Evolutionary conservation across 1,140 invertebrate species (phyloP).

Genomic region (Drosophila jambulina): DNA sequence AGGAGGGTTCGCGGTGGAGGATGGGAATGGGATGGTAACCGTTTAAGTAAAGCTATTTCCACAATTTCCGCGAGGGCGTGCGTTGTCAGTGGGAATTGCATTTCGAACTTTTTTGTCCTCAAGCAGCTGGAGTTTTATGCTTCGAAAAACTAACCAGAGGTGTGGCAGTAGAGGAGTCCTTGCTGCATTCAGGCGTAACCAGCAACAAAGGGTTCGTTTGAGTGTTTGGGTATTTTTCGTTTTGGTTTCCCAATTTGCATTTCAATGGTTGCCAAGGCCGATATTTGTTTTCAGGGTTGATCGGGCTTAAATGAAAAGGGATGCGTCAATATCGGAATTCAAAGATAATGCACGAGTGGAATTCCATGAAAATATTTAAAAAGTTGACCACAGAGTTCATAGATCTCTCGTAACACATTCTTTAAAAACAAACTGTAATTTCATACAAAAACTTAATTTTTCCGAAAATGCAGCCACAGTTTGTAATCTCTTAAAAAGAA

Average conservation of each 20-base stretch:
- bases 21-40: conserved; percentile 21
- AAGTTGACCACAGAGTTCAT: background rate
- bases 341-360: background rate
- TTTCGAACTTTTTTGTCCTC: conserved; percentile 23
- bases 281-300: conserved; percentile 48
- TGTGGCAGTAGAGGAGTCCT: conserved; percentile 12
- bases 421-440: background rate
- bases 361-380: background rate
- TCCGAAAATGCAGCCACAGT: background rate
- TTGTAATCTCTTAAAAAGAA: background rate
- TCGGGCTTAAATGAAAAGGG: background rate
- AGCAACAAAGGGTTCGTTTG: conserved; percentile 5
- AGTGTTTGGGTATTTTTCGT: conserved; percentile 54
- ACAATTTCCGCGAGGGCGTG: conserved; percentile 47
- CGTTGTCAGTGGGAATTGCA: conserved; percentile 49
- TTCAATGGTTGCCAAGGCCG: conserved; percentile 50
- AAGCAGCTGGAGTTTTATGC: conserved; percentile 5
- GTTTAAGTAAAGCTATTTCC: conserved; percentile 55
- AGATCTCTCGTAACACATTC: background rate
- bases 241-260: conserved; percentile 41
- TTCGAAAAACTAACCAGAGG: conserved; percentile 10
- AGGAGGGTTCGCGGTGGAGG: conserved; percentile 8
- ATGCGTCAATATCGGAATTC: conserved; percentile 3
- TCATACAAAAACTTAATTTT: background rate
- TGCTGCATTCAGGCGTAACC: conserved; percentile 47